Conservation (phyloP, 2,113 vertebrate genomes). For the Eclectus roratus region DNA sequence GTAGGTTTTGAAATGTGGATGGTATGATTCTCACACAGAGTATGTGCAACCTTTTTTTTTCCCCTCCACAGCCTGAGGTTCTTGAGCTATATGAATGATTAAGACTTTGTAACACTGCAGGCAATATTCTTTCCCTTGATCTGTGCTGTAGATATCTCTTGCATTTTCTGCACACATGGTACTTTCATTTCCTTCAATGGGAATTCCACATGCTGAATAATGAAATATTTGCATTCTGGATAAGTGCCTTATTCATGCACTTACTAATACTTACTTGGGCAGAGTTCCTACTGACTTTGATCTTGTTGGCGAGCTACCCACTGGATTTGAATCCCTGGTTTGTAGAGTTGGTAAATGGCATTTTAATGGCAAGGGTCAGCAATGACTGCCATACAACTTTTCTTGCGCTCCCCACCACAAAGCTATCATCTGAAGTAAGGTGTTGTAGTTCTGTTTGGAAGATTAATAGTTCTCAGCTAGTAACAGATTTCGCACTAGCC, state of each 20-base stretch:
- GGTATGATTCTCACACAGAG: neutral
- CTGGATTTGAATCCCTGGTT: neutral
- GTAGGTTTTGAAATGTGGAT: constrained; percentile 4
- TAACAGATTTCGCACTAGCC: constrained; percentile 37
- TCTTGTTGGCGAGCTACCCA: neutral
- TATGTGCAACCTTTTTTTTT: neutral
- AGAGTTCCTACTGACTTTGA: neutral
- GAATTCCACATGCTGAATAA: constrained; percentile 52
- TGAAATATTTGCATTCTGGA: constrained; percentile 51
- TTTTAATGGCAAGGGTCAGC: constrained; percentile 11
- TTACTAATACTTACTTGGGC: neutral
- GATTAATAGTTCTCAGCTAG: constrained; percentile 49
- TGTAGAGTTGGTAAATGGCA: neutral
- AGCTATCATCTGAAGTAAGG: constrained; percentile 10
- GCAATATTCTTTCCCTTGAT: constrained; percentile 43
- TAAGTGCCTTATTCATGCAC: constrained; percentile 22
- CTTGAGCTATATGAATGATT: neutral
- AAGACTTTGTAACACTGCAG: constrained; percentile 8
- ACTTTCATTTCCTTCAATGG: constrained; percentile 51
- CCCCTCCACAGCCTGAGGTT: neutral
- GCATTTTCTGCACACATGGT: constrained; percentile 25
- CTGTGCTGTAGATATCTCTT: neutral
- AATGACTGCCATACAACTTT: neutral
- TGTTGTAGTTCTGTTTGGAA: neutral
- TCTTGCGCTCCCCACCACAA: neutral